These are phyloP conservation scores for Podiceps cristatus DNA, from an alignment of 2,113 vertebrate genomes.

Conservation along the genomic window DNA sequence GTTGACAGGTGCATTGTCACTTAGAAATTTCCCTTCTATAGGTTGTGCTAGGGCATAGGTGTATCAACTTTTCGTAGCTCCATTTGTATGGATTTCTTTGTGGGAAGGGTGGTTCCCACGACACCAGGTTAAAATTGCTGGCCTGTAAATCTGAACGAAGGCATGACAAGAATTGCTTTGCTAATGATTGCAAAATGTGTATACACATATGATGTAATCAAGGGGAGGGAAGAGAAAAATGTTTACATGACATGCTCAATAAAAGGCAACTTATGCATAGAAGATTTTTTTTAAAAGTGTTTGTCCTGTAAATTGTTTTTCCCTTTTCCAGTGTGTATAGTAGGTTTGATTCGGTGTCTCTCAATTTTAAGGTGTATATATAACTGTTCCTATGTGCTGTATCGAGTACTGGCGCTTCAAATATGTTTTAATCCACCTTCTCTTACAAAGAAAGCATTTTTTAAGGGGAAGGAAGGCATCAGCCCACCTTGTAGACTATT, in stretches of 20 bases:
- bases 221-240: neutral
- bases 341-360: neutral
- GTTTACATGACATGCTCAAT: neutral
- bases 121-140: neutral
- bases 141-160: neutral
- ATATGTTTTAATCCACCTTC: neutral
- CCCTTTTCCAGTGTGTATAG: neutral
- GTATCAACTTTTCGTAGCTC: neutral
- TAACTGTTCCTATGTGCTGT: neutral
- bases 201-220: neutral
- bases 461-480: neutral
- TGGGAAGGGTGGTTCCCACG: neutral
- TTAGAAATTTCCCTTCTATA: neutral
- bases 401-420: neutral
- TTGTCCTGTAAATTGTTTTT: neutral
- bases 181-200: neutral
- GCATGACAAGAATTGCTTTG: constrained; percentile 19
- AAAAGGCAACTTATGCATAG: rapidly evolving
- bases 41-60: neutral
- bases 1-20: neutral
- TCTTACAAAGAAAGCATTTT: neutral
- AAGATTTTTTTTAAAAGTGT: neutral
- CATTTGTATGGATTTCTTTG: neutral
- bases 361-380: neutral
- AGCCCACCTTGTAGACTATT: neutral